phyloP scores from a whole-genome alignment of 2,797 vertebrate species.

The Cheirogaleus major region DNA sequence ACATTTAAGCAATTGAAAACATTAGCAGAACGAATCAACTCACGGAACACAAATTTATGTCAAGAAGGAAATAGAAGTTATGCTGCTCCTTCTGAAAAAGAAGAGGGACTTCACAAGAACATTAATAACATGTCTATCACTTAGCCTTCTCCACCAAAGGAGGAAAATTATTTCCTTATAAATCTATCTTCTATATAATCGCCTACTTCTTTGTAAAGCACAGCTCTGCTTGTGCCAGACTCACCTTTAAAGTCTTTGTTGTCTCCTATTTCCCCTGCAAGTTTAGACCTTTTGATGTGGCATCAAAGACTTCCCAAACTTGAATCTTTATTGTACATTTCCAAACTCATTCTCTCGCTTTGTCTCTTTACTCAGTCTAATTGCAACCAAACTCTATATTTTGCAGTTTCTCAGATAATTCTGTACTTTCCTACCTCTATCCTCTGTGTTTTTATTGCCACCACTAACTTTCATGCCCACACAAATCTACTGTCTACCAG shows the following conservation, averaged over 20 bases:
- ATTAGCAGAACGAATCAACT: background rate
- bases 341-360: background rate
- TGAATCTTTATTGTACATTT: background rate
- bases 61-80: constrained; percentile 45
- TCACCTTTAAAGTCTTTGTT: background rate
- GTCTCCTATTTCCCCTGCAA: background rate
- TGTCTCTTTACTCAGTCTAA: background rate
- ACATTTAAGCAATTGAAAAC: constrained; percentile 56
- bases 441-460: background rate
- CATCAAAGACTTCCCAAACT: background rate
- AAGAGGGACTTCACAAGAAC: background rate
- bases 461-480: background rate
- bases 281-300: background rate
- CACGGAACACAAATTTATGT: constrained; percentile 36
- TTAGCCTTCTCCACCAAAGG: background rate
- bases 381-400: background rate
- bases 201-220: background rate
- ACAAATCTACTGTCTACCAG: background rate
- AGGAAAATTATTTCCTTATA: constrained; percentile 14
- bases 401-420: background rate
- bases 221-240: background rate
- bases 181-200: background rate
- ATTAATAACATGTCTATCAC: constrained; percentile 46
- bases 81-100: constrained; percentile 17
- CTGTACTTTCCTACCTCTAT: background rate